Conservation (phyloP, 2,888 invertebrate genomes). For the Dascillus cervinus region DNA sequence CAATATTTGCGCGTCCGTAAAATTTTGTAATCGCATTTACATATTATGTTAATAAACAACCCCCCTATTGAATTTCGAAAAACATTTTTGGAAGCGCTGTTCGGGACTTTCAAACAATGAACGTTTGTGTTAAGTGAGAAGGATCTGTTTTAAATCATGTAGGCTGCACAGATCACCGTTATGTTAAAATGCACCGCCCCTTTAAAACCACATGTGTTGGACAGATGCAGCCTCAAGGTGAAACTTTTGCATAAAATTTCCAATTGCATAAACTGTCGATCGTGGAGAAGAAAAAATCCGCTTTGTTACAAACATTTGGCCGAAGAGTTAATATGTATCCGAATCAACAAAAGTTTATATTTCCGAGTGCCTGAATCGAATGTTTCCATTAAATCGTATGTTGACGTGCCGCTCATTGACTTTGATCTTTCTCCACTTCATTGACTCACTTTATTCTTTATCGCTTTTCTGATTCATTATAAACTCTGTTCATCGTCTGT, state of each 20-base stretch:
- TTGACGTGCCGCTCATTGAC: conserved; percentile 28
- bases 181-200: conserved; percentile 21
- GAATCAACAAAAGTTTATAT: conserved; percentile 18
- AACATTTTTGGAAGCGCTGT: background rate
- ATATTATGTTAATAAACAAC: too few relatives aligned
- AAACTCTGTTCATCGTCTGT: conserved; percentile 37
- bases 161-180: conserved; percentile 21
- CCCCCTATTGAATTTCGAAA: too few relatives aligned
- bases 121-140: conserved; percentile 21
- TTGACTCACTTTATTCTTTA: conserved; percentile 38
- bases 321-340: conserved; percentile 19
- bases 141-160: conserved; percentile 24
- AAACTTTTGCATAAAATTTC: too few relatives aligned
- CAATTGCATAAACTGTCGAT: too few relatives aligned
- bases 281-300: too few relatives aligned
- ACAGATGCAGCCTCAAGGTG: conserved; percentile 20
- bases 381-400: conserved; percentile 31
- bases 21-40: too few relatives aligned
- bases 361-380: conserved; percentile 25
- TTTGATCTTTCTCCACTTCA: conserved; percentile 39
- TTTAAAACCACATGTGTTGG: conserved; percentile 20
- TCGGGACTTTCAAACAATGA: conserved; percentile 17
- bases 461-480: conserved; percentile 37
- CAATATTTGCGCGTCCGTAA: too few relatives aligned
- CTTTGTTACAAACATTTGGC: too few relatives aligned